These are phyloP conservation scores for Leucopsar rothschildi DNA, from an alignment of 2,113 vertebrate genomes.

Conservation along the genomic window DNA sequence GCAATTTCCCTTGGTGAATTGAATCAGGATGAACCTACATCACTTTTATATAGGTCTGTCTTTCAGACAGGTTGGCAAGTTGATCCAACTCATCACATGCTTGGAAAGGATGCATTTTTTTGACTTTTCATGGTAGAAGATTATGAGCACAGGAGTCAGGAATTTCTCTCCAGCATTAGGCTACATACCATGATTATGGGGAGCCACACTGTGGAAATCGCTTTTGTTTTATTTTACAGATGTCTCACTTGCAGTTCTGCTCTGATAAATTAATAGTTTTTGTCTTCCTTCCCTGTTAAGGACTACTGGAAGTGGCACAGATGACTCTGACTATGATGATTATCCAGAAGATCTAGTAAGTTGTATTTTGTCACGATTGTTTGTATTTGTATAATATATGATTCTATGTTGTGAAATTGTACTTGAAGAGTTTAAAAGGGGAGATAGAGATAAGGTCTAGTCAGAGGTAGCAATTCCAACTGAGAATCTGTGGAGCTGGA, in stretches of 20 bases:
- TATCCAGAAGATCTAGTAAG: constrained; percentile 78
- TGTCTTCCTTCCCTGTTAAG: constrained; percentile 45
- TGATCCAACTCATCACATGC: background rate
- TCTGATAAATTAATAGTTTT: background rate
- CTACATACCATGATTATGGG: background rate
- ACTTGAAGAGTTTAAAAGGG: background rate
- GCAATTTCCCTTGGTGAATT: background rate
- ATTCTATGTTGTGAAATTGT: background rate
- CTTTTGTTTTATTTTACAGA: background rate
- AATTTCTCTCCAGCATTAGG: background rate
- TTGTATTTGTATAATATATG: background rate
- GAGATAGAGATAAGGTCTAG: background rate
- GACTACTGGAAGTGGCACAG: constrained; percentile 71
- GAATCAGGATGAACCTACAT: background rate
- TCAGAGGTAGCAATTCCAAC: background rate
- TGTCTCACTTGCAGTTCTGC: background rate
- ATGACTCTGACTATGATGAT: constrained; percentile 77
- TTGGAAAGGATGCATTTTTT: background rate
- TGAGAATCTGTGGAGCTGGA: background rate
- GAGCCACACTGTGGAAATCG: background rate
- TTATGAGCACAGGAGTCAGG: background rate
- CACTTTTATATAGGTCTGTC: background rate
- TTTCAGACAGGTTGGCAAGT: background rate
- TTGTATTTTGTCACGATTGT: background rate
- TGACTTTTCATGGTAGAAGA: background rate